A percentile compares a stretch with the other conserved stretches of the same genome.
Conservation (phyloP, 1,140 invertebrate species). For the Acromyrmex heyeri region DNA sequence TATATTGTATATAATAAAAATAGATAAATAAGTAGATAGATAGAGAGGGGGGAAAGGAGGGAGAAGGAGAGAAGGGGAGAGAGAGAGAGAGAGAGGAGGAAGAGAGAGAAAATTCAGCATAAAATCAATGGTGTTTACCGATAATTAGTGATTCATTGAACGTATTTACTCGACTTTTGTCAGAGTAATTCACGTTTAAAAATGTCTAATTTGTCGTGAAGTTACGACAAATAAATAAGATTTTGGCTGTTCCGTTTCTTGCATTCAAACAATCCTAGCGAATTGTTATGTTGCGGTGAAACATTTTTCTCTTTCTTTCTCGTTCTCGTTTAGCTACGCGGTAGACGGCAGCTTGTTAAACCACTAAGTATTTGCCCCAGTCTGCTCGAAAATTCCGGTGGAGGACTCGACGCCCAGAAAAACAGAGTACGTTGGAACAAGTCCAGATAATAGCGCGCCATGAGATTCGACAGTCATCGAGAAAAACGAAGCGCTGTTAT, state of each 20-base stretch:
- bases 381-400: constrained; percentile 51
- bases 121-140: not conserved
- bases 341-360: constrained; percentile 66
- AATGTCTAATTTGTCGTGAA: not conserved
- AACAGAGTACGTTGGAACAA: constrained; percentile 51
- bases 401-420: constrained; percentile 41
- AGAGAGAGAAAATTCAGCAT: not conserved
- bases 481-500: constrained; percentile 7
- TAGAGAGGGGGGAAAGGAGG: too few relatives aligned
- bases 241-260: constrained; percentile 52
- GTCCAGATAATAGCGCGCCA: constrained; percentile 38
- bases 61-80: not conserved
- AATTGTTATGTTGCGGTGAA: constrained; percentile 43
- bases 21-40: too few relatives aligned
- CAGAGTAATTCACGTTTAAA: constrained; percentile 22
- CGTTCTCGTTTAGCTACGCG: constrained; percentile 31
- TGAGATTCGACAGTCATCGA: constrained; percentile 34
- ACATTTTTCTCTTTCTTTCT: constrained; percentile 30
- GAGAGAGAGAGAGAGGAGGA: not conserved
- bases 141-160: not conserved
- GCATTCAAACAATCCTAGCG: constrained; percentile 52
- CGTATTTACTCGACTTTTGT: not conserved
- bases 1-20: too few relatives aligned
- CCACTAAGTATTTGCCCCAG: constrained; percentile 56
- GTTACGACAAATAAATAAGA: constrained; percentile 67